Evolutionary conservation across 2,888 invertebrate genomes (phyloP), one percentile per base, ranked within the genome.

Genomic region (Gastracanthus pulcherrimus): DNA sequence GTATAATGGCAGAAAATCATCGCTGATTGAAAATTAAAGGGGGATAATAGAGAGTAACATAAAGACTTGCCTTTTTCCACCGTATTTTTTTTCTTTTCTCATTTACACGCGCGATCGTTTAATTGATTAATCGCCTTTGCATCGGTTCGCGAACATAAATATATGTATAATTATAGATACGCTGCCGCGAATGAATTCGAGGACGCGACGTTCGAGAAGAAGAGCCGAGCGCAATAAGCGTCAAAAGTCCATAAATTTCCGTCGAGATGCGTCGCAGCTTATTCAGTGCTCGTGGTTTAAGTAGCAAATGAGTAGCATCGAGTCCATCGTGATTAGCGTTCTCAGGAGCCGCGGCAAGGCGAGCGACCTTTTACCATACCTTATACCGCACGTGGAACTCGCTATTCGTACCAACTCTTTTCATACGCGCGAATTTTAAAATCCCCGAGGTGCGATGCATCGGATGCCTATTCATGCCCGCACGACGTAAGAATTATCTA

Each of bases 321-420:
- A 85, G 86, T 84, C 82, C 85, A 84, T 84, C 84, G 86, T 85
- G 87, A 87, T 87, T 87, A 83, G 83, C 55, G 75, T 72, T 72
- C 83, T 16, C 84, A 84, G 86, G 86, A 82, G 72, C 82, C 84
- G 85, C 86, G 86, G 82, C 88, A 87, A 87, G 87, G 87, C 85
- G 86, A 87, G 85, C 87, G 74, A 85, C 86, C 87, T 85, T 86
- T 85, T 87, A 67, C 79, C 83, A 69, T 72, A 80, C 75, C 75
- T 13, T 80, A 71, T 80, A 76, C n/a, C 72, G 38, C 66, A 38
- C 13, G 4, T 19, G n/a, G n/a, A n/a, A 19, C 13, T 11, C 36
- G 29, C 13, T 13, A 36, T 19, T 19, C 34, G 11, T 11, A 9
- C 26, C 60, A 23, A 41, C 36, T 36, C 7, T 23, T 64, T 36